phyloP scores from a whole-genome alignment of 2,797 vertebrate species.

The Delichon dasypus region DNA sequence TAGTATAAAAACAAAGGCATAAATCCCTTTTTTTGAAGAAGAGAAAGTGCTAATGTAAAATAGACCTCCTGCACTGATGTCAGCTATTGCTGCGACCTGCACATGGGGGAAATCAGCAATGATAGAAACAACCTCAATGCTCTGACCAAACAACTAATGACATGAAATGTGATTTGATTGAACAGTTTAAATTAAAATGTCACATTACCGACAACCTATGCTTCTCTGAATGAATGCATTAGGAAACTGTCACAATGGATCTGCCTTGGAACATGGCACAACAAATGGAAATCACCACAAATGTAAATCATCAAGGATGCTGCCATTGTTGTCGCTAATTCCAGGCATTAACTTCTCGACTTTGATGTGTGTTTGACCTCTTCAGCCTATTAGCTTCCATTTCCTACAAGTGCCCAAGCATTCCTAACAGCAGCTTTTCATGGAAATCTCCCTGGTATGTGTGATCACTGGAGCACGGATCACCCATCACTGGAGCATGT shows the following conservation, averaged over 20 bases:
- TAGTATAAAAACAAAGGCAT: not conserved
- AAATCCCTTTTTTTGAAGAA: not conserved
- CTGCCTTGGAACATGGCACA: not conserved
- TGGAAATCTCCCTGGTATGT: not conserved
- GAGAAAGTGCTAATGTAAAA: not conserved
- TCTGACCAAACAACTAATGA: not conserved
- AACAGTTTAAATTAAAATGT: not conserved
- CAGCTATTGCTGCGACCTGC: not conserved
- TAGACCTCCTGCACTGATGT: not conserved
- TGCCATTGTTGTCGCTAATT: not conserved
- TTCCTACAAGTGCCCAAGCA: not conserved
- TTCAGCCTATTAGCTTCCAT: not conserved
- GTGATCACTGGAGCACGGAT: not conserved
- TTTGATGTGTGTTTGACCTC: conserved; percentile 33
- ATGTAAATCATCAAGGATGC: not conserved
- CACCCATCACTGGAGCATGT: not conserved
- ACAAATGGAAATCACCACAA: not conserved
- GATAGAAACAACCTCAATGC: not conserved
- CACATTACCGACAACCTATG: not conserved
- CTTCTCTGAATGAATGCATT: not conserved
- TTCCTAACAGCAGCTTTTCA: not conserved
- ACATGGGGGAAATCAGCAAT: not conserved
- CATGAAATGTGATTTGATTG: not conserved
- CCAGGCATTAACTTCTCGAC: conserved; percentile 4
- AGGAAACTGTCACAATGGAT: conserved; percentile 9